These are phyloP conservation scores for Acrobasis consociella DNA, from an alignment of 2,888 invertebrate genomes.

Conservation along the genomic window DNA sequence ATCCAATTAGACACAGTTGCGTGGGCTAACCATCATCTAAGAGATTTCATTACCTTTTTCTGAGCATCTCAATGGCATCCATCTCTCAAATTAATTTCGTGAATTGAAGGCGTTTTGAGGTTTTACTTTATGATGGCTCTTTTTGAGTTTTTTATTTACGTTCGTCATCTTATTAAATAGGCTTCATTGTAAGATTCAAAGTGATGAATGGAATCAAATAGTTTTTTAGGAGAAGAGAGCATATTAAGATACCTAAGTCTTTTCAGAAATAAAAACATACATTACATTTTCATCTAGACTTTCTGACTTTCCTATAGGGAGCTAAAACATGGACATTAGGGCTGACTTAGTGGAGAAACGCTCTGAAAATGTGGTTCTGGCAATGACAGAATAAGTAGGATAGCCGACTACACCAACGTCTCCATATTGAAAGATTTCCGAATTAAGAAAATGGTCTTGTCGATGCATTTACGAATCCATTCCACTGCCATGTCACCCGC, in stretches of 20 bases:
- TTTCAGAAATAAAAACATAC: not conserved
- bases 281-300: too few species aligned
- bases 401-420: too few species aligned
- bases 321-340: too few species aligned
- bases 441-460: too few species aligned
- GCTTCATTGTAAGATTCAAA: not conserved
- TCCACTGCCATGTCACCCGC: too few species aligned
- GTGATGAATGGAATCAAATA: not conserved
- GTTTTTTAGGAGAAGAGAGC: not conserved
- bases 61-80: conserved; percentile 9
- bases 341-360: too few species aligned
- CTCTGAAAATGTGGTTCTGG: too few species aligned
- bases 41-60: not conserved
- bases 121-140: conserved; percentile 11
- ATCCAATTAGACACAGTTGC: not conserved
- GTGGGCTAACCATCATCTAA: conserved; percentile 2
- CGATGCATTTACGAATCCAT: too few species aligned
- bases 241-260: too few species aligned
- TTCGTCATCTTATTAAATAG: not conserved
- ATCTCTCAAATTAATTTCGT: conserved; percentile 13
- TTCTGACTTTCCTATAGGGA: too few species aligned
- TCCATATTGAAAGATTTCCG: too few species aligned
- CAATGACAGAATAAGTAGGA: too few species aligned
- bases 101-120: conserved; percentile 3
- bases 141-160: not conserved